Evolutionary conservation across 2,113 vertebrate species (phyloP), one percentile per base, ranked within the genome.

Genomic region (Ictidomys tridecemlineatus): DNA sequence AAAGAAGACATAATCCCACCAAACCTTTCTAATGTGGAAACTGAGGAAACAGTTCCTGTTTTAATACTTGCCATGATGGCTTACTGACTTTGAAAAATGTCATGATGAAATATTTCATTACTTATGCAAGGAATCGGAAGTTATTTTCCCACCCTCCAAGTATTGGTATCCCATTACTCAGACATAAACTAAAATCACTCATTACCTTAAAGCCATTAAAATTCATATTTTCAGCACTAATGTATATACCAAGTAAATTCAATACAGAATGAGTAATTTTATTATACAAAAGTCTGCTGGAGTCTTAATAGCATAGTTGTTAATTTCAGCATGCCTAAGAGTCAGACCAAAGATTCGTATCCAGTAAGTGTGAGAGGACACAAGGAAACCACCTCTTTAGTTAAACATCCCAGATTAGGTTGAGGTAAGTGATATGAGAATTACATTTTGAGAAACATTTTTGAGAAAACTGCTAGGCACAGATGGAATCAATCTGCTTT

Each of bases 91-190:
- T 67, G 37, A 70, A 14, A 74, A 73, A 78, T 22, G 28, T n/a
- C 78, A 22, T 69, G 37, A 85, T 91, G 42, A 93, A 78, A 91
- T 95, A 82, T 89, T 87, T 94, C 53, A 78, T 72, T 91, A 91
- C 39, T 69, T 51, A 87, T 92, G 28, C 45, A 79, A 28, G 45
- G 8, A 70, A 70, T 51, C 39, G 74, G 65, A 34, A 61, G 56
- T 94, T 80, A 45, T 37, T 91, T 70, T 67, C 5, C 18, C 37
- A 17, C 4, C 2, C 13, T 6, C 2, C 4, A 63, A 76, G 70
- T 80, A 30, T 16, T 61, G n/a, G 28, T 83, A 84, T 67, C 8
- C 17, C 6, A 69, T 92, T 20, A 70, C 1, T 24, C 9, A 51
- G 22, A 79, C 6, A 53, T 51, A 89, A 61, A 7, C 17, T 86